Evolutionary conservation across 2,797 vertebrate genomes (phyloP).

Genomic region (Xerus rutilus): DNA sequence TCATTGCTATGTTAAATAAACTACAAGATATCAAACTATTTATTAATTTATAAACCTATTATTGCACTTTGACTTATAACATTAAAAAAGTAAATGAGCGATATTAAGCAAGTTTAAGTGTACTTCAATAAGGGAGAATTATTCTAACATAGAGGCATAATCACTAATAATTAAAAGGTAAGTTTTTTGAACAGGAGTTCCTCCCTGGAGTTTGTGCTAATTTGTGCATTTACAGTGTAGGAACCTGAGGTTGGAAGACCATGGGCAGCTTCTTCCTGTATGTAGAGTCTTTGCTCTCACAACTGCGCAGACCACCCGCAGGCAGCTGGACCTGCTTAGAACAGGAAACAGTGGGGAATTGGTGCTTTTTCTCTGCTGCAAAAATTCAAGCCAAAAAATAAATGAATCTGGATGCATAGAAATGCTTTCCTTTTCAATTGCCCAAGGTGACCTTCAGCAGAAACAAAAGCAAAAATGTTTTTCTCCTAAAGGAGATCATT

Average conservation of each 20-base stretch:
- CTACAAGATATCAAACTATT: not conserved
- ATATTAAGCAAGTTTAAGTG: not conserved
- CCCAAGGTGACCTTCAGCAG: constrained; percentile 63
- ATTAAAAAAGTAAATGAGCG: not conserved
- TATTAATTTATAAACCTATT: not conserved
- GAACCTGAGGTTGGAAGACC: not conserved
- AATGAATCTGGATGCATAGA: constrained; percentile 57
- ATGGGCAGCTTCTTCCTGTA: not conserved
- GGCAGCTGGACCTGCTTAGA: constrained; percentile 18
- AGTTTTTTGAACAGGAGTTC: not conserved
- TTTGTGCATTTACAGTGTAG: constrained; percentile 19
- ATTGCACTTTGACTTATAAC: not conserved
- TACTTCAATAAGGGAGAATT: not conserved
- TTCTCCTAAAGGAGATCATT: not conserved
- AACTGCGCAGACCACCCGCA: not conserved
- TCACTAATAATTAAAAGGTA: not conserved
- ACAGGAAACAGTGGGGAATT: constrained; percentile 49
- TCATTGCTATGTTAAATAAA: constrained; percentile 4
- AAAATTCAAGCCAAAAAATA: constrained; percentile 66
- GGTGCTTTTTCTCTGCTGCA: constrained; percentile 62
- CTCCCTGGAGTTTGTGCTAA: not conserved
- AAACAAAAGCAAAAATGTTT: constrained; percentile 63
- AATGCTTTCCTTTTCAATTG: constrained; percentile 69
- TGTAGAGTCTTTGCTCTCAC: not conserved
- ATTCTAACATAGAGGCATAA: not conserved